Evolutionary conservation across 1,140 invertebrate species (phyloP), one percentile per base, ranked within the genome.

Genomic region (Catajapyx aquilonaris): DNA sequence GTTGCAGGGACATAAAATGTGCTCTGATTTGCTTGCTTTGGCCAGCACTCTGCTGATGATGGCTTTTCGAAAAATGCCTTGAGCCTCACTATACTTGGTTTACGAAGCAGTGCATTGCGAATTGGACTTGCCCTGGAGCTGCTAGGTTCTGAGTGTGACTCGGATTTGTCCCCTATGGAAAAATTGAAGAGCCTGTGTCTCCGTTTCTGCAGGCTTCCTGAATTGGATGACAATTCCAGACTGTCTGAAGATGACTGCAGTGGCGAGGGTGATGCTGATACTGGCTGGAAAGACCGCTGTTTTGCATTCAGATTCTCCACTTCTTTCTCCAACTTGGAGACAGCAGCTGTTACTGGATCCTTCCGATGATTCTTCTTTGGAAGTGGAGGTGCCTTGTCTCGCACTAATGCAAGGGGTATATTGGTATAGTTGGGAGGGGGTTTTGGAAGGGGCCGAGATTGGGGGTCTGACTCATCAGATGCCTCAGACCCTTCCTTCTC

Each of bases 41-140:
- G 31, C 20, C 15, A 11, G 18, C 4, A 17, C 40, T 9, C 19
- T 42, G 16, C 49, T 52, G n/a, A n/a, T n/a, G n/a, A n/a, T n/a
- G n/a, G n/a, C n/a, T n/a, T n/a, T 44, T 64, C 62, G 52, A 64
- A 64, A n/a, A 64, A 43, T 13, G 60, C 54, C 44, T 56, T 59
- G 13, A 64, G 45, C 40, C 58, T 59, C 0, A 55, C 50, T 40
- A 64, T 62, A 38, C 60, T 61, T 9, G 60, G 57, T 38, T 56
- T 51, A 2, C 57, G 42, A 18, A 55, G 38, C 13, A 48, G 31
- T 20, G 44, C 44, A 38, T 22, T 52, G 42, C 42, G 49, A 46
- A 37, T 44, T 41, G 19, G 48, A 42, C 38, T 48, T 45, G 28
- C 46, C 47, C 31, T 38, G 33, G 20, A 44, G 32, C 22, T 46